These are phyloP conservation scores for Eleutherodactylus coqui DNA, from an alignment of 2,797 vertebrate species.

Conservation along the genomic window DNA sequence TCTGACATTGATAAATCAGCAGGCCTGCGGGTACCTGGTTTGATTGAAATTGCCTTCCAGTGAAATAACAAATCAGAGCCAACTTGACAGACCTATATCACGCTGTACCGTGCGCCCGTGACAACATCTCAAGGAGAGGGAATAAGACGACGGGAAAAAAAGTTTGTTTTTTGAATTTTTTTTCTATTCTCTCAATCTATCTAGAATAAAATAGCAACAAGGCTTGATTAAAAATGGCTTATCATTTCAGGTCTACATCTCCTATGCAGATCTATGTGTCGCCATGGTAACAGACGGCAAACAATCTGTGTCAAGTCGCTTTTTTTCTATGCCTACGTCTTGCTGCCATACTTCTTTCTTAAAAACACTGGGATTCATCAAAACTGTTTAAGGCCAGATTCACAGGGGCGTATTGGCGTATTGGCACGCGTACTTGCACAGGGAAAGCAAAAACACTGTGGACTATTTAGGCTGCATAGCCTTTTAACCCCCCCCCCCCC, in stretches of 20 bases:
- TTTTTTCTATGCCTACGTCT: too few relatives aligned
- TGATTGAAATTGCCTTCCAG: conserved; percentile 56
- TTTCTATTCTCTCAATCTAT: not conserved
- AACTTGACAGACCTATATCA: conserved; percentile 59
- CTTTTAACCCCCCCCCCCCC: too few relatives aligned
- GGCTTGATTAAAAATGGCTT: too few relatives aligned
- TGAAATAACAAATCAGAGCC: conserved; percentile 54
- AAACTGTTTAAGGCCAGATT: too few relatives aligned
- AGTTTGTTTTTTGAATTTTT: not conserved
- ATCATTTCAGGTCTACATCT: too few relatives aligned
- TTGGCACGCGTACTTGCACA: too few relatives aligned
- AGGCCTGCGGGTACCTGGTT: conserved; percentile 37
- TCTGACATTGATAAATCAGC: conserved; percentile 54
- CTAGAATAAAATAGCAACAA: not conserved
- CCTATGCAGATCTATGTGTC: not conserved
- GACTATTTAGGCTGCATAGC: too few relatives aligned
- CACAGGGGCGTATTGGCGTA: too few relatives aligned
- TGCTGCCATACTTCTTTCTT: too few relatives aligned
- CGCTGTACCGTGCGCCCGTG: conserved; percentile 14
- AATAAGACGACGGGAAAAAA: not conserved
- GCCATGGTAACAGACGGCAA: not conserved
- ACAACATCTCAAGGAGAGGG: conserved; percentile 31
- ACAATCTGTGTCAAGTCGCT: not conserved
- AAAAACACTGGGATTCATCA: too few relatives aligned
- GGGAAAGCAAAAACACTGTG: too few relatives aligned